Evolutionary conservation across 1,140 invertebrate genomes (phyloP), one percentile per base, ranked within the genome.

Genomic region (Gonioctena quinquepunctata): DNA sequence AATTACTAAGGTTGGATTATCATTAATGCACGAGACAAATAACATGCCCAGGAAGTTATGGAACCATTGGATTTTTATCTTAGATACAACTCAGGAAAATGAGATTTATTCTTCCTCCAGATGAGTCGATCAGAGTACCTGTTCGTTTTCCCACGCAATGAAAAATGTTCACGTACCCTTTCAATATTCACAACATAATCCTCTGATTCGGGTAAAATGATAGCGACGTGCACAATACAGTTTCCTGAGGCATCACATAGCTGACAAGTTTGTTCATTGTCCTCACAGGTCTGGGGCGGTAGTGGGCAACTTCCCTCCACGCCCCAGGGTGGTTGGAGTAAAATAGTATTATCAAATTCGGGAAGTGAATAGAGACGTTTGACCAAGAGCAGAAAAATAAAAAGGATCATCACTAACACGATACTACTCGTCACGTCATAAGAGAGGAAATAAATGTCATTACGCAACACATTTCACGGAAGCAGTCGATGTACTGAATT

Each of bases 161-260:
- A n/a, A n/a, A n/a, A n/a, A n/a, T n/a, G n/a, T n/a, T n/a, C n/a
- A n/a, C 71, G 56, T 72, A 81, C 78, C 77, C 75, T 71, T 4
- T 78, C 66, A 19, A 77, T 65, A 64, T 79, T 80, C 28, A 79
- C 76, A 28, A 81, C 76, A 56, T 79, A 80, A 49, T 28, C 66
- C 0, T 66, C 26, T 22, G 59, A 64, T n/a, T 72, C 33, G 6
- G 80, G 79, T 66, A 81, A 64, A 23, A 80, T 70, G 28, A 81
- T 42, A 19, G 68, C 79, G n/a, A 81, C 67, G 22, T 76, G 69
- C 42, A 79, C 66, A 1, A 66, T 74, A 61, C 76, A 79, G 27
- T 66, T 68, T 0, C 33, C 54, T 5, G 50, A 54, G 18, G 64
- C 64, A n/a, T 54, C 56, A 22, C 75, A 75, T 8, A 69, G 62